These are phyloP conservation scores for Acropora tenuis DNA, from an alignment of 64 coral and sea anemone species.

Conservation along the genomic window DNA sequence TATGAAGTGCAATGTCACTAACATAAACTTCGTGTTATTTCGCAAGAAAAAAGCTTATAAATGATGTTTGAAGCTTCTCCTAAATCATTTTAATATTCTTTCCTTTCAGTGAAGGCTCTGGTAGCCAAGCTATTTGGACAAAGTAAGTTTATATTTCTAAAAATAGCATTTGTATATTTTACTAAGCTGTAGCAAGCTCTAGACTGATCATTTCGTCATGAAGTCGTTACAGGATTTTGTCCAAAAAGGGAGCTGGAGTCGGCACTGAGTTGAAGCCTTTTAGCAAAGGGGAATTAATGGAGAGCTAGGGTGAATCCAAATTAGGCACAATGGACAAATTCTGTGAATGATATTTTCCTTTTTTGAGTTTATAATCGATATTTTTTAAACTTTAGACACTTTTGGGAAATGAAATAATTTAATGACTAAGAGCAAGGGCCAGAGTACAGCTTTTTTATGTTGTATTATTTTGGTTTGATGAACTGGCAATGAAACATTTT, in stretches of 20 bases:
- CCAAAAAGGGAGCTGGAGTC: background rate
- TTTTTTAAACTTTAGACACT: background rate
- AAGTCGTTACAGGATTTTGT: background rate
- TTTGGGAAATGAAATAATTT: slow-evolving; percentile 1
- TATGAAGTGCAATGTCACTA: background rate
- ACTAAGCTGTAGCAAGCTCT: background rate
- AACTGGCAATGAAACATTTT: background rate
- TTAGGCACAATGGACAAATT: background rate
- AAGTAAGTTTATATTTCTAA: too few species aligned
- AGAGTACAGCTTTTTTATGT: slow-evolving; percentile 5
- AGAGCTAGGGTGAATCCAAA: background rate
- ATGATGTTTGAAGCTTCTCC: too few species aligned
- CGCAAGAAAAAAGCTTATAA: background rate
- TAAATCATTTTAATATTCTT: too few species aligned
- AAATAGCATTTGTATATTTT: too few species aligned
- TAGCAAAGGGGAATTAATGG: slow-evolving; percentile 25
- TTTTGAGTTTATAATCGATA: slow-evolving; percentile 4
- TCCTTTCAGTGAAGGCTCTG: too few species aligned
- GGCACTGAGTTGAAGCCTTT: slow-evolving; percentile 5
- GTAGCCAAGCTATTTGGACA: too few species aligned
- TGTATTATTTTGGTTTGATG: background rate
- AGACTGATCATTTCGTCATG: background rate
- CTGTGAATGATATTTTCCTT: background rate
- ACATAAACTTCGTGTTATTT: background rate
- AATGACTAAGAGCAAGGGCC: background rate